Conservation (phyloP, 2,888 invertebrate genomes). For the Chouioia cunea region DNA sequence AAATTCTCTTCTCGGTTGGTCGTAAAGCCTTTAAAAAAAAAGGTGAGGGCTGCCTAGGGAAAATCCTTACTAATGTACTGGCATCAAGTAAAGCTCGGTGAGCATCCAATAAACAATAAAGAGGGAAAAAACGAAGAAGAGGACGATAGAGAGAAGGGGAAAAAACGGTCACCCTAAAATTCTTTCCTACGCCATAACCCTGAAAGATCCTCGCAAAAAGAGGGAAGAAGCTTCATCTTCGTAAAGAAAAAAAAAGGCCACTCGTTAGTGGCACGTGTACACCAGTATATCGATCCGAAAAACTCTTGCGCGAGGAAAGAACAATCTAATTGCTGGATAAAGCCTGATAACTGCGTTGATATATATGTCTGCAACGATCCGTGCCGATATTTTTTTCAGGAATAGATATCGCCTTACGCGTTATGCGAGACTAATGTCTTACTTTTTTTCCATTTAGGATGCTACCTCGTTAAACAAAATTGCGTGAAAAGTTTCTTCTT, state of each 20-base stretch:
- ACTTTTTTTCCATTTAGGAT: background rate
- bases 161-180: no score
- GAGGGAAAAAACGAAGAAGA: background rate
- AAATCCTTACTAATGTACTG: slow-evolving; percentile 1
- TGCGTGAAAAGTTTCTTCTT: no score
- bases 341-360: background rate
- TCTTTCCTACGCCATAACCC: no score
- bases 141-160: no score
- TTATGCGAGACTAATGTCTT: no score
- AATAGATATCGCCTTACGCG: background rate
- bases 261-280: slow-evolving; percentile 43
- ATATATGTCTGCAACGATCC: background rate
- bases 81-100: no score
- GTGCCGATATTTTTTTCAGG: background rate
- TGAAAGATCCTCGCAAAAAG: background rate
- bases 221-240: background rate
- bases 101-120: slow-evolving; percentile 17
- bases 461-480: no score
- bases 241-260: background rate
- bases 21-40: no score
- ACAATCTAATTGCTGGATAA: slow-evolving; percentile 41
- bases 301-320: background rate
- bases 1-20: background rate
- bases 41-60: slow-evolving; percentile 1
- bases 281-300: slow-evolving; percentile 22